Conservation (phyloP, 1,140 invertebrate species). For the Drosophila chauvacae region DNA sequence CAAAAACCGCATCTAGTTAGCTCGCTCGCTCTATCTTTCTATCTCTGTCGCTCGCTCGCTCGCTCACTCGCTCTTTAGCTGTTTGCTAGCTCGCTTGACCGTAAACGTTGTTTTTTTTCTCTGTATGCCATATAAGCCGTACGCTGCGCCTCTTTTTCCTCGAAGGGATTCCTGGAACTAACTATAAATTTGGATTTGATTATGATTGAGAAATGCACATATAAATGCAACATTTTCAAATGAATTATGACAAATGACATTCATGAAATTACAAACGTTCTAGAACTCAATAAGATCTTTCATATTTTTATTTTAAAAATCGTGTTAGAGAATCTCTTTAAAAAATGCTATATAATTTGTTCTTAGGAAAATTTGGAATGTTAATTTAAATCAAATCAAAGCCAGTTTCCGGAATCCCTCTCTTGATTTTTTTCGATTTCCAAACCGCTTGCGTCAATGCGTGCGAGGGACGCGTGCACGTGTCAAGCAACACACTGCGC, state of each 20-base stretch:
- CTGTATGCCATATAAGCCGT: conserved; percentile 43
- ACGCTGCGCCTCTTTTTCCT: conserved; percentile 58
- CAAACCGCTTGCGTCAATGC: conserved; percentile 71
- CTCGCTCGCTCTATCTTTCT: conserved; percentile 34
- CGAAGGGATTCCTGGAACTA: conserved; percentile 2
- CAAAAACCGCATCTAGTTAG: conserved; percentile 36
- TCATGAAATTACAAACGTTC: no score
- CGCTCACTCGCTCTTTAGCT: conserved; percentile 51
- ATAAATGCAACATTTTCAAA: no score
- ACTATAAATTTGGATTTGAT: neutral
- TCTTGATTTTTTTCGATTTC: conserved; percentile 58
- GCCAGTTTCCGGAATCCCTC: neutral
- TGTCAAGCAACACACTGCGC: conserved; percentile 54
- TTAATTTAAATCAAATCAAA: neutral
- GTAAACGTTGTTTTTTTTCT: conserved; percentile 39
- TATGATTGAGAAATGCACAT: neutral
- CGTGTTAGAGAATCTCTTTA: no score
- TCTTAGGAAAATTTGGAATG: no score
- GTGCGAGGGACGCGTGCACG: conserved; percentile 47
- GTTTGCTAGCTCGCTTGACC: conserved; percentile 55
- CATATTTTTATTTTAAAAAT: no score
- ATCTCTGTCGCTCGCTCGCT: conserved; percentile 50
- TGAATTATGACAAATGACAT: no score
- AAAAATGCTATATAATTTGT: no score
- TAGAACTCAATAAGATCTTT: no score